Evolutionary conservation across 2,797 vertebrate species (phyloP).

Genomic region (Ispidina picta): DNA sequence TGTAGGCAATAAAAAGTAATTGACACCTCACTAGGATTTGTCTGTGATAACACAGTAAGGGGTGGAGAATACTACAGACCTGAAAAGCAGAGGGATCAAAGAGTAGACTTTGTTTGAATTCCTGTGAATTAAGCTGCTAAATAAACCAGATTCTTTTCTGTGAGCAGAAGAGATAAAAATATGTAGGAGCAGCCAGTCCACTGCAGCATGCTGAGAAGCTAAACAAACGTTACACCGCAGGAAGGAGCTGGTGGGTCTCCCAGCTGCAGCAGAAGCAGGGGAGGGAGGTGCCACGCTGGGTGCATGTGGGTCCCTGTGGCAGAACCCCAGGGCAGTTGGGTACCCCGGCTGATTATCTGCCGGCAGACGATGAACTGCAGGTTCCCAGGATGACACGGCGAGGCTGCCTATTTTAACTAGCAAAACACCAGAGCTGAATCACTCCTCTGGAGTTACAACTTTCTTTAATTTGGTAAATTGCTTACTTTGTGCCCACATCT

Average conservation of each 20-base stretch:
- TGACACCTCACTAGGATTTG: not conserved
- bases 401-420: not conserved
- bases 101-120: not conserved
- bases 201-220: constrained; percentile 4
- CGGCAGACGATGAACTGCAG: not conserved
- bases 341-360: not conserved
- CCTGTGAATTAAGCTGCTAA: not conserved
- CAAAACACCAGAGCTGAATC: not conserved
- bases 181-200: not conserved
- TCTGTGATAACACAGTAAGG: not conserved
- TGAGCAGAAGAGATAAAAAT: not conserved
- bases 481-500: not conserved
- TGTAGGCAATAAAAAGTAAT: not conserved
- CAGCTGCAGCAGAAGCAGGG: not conserved
- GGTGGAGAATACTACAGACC: not conserved
- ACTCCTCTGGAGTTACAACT: not conserved
- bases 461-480: not conserved
- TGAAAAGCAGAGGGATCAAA: not conserved
- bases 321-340: not conserved
- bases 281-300: not conserved
- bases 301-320: not conserved
- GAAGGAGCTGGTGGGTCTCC: not conserved
- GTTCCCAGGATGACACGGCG: not conserved
- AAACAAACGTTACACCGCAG: not conserved
- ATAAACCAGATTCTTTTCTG: not conserved